phyloP scores from a whole-genome alignment of 2,888 invertebrate species.

The Lepidonotus clava region DNA sequence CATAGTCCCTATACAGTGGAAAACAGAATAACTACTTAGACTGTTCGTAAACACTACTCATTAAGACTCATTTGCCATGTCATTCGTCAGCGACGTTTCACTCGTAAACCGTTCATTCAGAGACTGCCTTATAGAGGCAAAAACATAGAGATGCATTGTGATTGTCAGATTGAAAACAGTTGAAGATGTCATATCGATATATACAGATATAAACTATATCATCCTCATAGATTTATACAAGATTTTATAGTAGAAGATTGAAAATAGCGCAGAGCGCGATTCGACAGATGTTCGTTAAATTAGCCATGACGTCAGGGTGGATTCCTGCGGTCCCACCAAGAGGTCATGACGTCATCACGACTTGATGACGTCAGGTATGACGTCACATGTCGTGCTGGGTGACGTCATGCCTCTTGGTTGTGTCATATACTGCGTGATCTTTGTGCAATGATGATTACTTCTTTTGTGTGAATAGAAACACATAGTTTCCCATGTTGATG shows the following conservation, averaged over 20 bases:
- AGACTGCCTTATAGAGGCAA: too few species aligned
- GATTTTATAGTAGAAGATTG: too few species aligned
- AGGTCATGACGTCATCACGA: not conserved
- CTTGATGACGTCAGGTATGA: not conserved
- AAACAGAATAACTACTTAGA: too few species aligned
- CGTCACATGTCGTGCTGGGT: too few species aligned
- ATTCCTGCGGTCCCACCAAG: not conserved
- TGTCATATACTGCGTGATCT: not conserved
- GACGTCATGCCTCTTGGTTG: not conserved
- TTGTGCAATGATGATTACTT: slow-evolving; percentile 23
- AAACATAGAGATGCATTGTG: slow-evolving; percentile 8
- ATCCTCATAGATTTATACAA: not conserved
- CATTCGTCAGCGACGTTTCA: not conserved
- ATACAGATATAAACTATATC: not conserved
- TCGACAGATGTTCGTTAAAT: not conserved
- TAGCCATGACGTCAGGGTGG: not conserved
- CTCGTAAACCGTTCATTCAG: not conserved
- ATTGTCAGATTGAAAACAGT: not conserved
- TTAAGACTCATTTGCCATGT: not conserved
- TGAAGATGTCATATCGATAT: not conserved
- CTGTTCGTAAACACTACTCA: not conserved
- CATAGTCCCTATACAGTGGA: not conserved
- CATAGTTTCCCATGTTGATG: not conserved
- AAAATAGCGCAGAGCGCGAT: slow-evolving; percentile 13
- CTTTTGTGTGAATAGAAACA: not conserved